Evolutionary conservation across 2,888 invertebrate species (phyloP), one percentile per base, ranked within the genome.

Genomic region (Noctua janthina): DNA sequence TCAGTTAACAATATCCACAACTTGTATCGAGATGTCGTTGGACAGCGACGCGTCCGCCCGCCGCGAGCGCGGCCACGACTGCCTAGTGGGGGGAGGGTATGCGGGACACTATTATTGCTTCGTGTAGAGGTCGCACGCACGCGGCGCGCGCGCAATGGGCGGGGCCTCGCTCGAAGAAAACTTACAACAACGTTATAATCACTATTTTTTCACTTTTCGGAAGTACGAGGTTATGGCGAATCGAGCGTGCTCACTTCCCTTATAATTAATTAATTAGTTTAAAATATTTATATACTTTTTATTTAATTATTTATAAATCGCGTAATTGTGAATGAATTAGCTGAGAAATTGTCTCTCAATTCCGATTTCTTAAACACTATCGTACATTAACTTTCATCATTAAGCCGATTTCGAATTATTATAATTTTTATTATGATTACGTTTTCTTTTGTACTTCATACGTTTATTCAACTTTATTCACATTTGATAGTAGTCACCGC

Each of bases 401-500:
- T 96, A 96, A 95, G 95, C 95, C 95, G 95, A 95, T 94, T 84
- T 93, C 93, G 91, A 93, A 93, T 95, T 92, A 92, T 89, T 92
- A 88, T 88, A 87, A 72, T 76, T 82, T 88, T 92, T 94, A 94
- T 95, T 94, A 95, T 94, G 94, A 93, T 93, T 92, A 93, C 91
- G 90, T 91, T 93, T 94, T 93, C 91, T 91, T 95, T 96, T 96
- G 96, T 96, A 96, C 96, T 96, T 95, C 92, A 92, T 94, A 95
- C 93, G 92, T 85, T 84, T 81, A 82, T 51, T 51, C 51, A 51
- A 51, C 51, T 51, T 51, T 51, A 51, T 88, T 86, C 88, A 86
- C 84, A 80, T 85, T 89, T 90, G 92, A 93, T 93, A 92, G 92
- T 92, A 92, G 92, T 91, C 88, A 92, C 92, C 93, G 92, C 92